Percentiles rank a stretch among this genome's conserved stretches.
phyloP scores from a whole-genome alignment of 1,140 invertebrate genomes.

The Drosophila rhopaloa region DNA sequence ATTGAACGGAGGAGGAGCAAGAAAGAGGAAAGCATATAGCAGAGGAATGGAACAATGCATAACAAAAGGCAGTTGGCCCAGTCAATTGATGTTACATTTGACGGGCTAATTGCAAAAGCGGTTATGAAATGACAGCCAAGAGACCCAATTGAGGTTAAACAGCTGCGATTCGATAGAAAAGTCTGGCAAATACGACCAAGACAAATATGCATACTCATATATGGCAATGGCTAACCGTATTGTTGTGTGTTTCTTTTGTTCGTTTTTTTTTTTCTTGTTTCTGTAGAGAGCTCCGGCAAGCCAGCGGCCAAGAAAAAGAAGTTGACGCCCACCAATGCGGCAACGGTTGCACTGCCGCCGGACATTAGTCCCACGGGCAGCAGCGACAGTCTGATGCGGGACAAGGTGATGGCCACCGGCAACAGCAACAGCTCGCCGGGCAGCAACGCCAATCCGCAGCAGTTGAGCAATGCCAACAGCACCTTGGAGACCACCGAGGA shows the following conservation, averaged over 20 bases:
- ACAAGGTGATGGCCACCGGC: slow-evolving; percentile 55
- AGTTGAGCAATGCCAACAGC: slow-evolving; percentile 51
- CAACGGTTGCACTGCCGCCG: slow-evolving; percentile 48
- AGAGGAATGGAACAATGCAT: slow-evolving; percentile 24
- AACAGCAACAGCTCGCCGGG: slow-evolving; percentile 50
- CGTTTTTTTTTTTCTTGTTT: background rate
- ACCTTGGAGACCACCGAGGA: slow-evolving; percentile 85
- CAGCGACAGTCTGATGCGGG: slow-evolving; percentile 74
- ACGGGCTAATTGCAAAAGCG: slow-evolving; percentile 59
- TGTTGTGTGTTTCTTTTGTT: background rate
- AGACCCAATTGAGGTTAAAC: slow-evolving; percentile 65
- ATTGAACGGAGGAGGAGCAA: background rate
- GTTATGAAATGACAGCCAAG: slow-evolving; percentile 37
- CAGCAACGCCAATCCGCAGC: slow-evolving; percentile 13
- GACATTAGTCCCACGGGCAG: slow-evolving; percentile 73
- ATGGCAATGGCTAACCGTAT: slow-evolving; percentile 1
- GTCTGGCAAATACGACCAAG: slow-evolving; percentile 24
- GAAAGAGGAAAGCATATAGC: background rate
- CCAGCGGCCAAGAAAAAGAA: slow-evolving; percentile 77
- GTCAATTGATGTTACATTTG: slow-evolving; percentile 47
- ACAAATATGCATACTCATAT: slow-evolving; percentile 20
- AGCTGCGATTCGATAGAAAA: slow-evolving; percentile 49
- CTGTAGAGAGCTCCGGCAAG: slow-evolving; percentile 62
- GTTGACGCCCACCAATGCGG: slow-evolving; percentile 20
- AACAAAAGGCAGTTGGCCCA: slow-evolving; percentile 35